These are phyloP conservation scores for Bacillus rossius DNA, from an alignment of 1,140 invertebrate species.

Conservation along the genomic window DNA sequence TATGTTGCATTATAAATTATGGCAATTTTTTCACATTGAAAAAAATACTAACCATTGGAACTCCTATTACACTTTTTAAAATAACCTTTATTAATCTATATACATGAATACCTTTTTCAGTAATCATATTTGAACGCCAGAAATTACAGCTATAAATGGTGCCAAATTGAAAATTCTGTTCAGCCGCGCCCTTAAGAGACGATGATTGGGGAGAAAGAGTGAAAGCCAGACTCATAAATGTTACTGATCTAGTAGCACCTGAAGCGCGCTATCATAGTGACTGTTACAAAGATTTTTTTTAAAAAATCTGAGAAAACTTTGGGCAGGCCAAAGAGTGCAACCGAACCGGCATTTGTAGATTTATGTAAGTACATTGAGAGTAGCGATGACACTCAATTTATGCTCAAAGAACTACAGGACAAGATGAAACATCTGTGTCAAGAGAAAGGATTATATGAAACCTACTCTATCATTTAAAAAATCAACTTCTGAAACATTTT, in stretches of 20 bases:
- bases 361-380: slow-evolving; percentile 10
- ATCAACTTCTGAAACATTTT: no score
- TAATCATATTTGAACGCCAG: no score
- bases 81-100: no score
- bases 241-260: slow-evolving; percentile 4
- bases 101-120: no score
- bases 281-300: slow-evolving; percentile 3
- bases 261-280: slow-evolving; percentile 1
- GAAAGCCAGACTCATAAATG: slow-evolving; percentile 5
- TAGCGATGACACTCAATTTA: slow-evolving; percentile 8
- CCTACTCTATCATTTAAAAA: no score
- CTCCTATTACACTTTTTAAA: no score
- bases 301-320: background rate
- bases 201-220: slow-evolving; percentile 8
- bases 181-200: no score
- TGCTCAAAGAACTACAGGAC: slow-evolving; percentile 1
- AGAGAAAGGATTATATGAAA: background rate
- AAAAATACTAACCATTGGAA: no score
- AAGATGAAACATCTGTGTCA: slow-evolving; percentile 1
- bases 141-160: no score
- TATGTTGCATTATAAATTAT: no score
- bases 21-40: no score
- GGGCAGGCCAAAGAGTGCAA: background rate
- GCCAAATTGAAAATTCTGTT: no score
- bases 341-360: background rate